A percentile compares a stretch with the other conserved stretches of the same genome.
Conservation (phyloP, 2,113 vertebrate species). For the Otocyon megalotis region DNA sequence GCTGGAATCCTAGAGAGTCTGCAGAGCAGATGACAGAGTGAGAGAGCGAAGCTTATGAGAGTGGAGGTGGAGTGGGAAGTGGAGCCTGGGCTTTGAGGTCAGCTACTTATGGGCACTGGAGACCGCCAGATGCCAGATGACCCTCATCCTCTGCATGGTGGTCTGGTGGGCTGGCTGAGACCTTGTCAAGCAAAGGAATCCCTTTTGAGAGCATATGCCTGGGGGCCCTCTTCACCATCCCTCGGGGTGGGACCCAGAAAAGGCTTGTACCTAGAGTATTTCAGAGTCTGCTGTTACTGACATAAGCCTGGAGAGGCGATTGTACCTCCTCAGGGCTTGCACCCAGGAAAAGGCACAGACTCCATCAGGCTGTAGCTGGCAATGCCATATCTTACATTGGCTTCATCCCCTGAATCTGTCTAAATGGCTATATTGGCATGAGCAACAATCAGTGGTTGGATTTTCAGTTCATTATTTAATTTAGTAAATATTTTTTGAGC, state of each 20-base stretch:
- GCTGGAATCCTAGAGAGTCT: background rate
- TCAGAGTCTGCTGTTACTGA: background rate
- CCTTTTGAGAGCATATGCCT: background rate
- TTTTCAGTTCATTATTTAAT: conserved; percentile 69
- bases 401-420: background rate
- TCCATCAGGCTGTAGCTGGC: background rate
- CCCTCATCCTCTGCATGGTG: too few species aligned
- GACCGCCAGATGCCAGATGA: background rate
- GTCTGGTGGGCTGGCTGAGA: background rate
- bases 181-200: background rate
- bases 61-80: background rate
- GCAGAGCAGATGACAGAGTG: background rate
- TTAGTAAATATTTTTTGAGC: conserved; percentile 62
- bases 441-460: conserved; percentile 19
- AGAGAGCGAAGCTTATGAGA: background rate
- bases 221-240: background rate
- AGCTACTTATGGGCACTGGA: background rate
- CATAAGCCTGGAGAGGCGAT: background rate
- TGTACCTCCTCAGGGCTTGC: background rate
- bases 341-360: too few species aligned
- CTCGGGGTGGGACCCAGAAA: background rate
- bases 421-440: background rate
- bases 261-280: background rate
- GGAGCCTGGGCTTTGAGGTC: background rate
- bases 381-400: accelerated